These are phyloP conservation scores for Sphaerodactylus townsendi DNA, from an alignment of 2,113 vertebrate species.

Conservation along the genomic window DNA sequence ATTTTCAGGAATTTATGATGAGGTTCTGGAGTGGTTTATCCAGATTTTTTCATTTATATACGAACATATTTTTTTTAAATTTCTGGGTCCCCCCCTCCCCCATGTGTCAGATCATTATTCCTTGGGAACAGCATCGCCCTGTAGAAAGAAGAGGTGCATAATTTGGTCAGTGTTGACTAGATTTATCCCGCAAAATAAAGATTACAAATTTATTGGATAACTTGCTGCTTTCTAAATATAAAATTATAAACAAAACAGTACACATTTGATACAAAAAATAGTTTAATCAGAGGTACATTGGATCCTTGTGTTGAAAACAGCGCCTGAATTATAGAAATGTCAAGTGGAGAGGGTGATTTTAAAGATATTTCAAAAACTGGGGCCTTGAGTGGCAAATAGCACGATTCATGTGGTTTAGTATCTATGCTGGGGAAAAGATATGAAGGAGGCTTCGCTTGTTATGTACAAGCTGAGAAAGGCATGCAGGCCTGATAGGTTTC, in stretches of 20 bases:
- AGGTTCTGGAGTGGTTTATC: slow-evolving; percentile 50
- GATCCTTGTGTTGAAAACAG: background rate
- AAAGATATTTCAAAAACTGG: background rate
- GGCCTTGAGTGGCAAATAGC: background rate
- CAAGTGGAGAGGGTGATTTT: background rate
- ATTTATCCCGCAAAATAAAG: slow-evolving; percentile 29
- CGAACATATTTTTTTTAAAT: slow-evolving; percentile 53
- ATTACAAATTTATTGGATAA: slow-evolving; percentile 21
- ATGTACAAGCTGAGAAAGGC: too few species aligned
- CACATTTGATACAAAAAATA: too few species aligned
- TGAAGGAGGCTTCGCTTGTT: background rate
- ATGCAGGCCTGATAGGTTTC: too few species aligned
- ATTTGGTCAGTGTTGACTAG: slow-evolving; percentile 53
- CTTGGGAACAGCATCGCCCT: slow-evolving; percentile 44
- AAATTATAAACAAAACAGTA: slow-evolving; percentile 34
- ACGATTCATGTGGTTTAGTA: too few species aligned
- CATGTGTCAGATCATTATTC: slow-evolving; percentile 54
- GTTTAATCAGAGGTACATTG: too few species aligned
- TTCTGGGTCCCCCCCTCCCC: too few species aligned
- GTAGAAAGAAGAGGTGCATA: slow-evolving; percentile 44
- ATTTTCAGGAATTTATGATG: slow-evolving; percentile 35
- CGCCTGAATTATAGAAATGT: background rate
- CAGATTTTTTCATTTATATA: slow-evolving; percentile 38
- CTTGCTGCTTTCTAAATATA: slow-evolving; percentile 10
- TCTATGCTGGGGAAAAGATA: background rate